Evolutionary conservation across 2,113 vertebrate species (phyloP).

Genomic region (Hydrochoerus hydrochaeris): DNA sequence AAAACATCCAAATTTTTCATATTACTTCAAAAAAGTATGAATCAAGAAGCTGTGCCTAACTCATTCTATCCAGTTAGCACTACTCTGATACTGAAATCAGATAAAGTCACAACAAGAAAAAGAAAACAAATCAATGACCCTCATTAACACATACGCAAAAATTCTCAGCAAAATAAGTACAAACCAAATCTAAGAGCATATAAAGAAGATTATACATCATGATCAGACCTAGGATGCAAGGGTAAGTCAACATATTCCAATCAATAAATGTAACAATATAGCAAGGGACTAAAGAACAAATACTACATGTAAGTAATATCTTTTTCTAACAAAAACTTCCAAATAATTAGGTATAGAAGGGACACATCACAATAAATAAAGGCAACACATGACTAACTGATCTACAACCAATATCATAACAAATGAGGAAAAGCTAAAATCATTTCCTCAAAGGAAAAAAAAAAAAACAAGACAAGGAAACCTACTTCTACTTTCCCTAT

Average conservation of each 20-base stretch:
- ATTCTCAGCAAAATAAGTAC: neutral
- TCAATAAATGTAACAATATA: neutral
- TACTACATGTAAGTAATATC: neutral
- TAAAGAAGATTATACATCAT: neutral
- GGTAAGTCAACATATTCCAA: neutral
- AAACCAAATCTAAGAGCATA: neutral
- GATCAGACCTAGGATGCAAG: neutral
- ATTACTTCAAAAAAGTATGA: neutral
- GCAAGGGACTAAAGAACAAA: neutral
- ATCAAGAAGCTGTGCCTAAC: neutral
- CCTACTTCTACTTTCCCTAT: neutral
- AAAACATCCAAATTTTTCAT: neutral
- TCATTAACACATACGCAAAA: neutral
- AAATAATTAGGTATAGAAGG: neutral
- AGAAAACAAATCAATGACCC: neutral
- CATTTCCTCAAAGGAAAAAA: neutral
- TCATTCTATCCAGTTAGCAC: neutral
- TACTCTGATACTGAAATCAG: neutral
- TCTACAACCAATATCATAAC: neutral
- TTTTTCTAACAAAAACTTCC: neutral
- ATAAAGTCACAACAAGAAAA: neutral
- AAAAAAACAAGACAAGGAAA: neutral
- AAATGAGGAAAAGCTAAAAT: neutral
- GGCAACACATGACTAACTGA: neutral
- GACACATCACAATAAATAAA: neutral